Percentiles rank a stretch among this genome's conserved stretches.
phyloP scores from a whole-genome alignment of 1,140 invertebrate species.

The Agrilus planipennis region DNA sequence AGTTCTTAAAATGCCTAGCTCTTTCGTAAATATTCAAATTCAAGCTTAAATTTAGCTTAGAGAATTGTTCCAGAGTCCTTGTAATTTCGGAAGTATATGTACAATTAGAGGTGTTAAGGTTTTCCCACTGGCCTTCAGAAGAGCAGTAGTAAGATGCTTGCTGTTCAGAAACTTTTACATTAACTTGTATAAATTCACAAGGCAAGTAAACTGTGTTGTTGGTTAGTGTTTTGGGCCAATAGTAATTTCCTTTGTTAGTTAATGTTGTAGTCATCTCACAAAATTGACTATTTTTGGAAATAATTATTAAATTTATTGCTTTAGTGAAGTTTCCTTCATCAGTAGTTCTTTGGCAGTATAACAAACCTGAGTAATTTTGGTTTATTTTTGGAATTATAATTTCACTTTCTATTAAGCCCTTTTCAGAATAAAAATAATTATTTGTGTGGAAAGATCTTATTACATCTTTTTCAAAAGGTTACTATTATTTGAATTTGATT shows the following conservation, averaged over 20 bases:
- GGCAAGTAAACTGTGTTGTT: slow-evolving; percentile 55
- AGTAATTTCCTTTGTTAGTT: slow-evolving; percentile 63
- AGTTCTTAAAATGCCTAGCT: slow-evolving; percentile 56
- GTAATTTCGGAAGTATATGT: slow-evolving; percentile 63
- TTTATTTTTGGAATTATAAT: slow-evolving; percentile 49
- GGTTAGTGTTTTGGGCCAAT: slow-evolving; percentile 63
- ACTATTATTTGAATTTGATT: slow-evolving; percentile 39
- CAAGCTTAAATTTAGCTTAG: slow-evolving; percentile 61
- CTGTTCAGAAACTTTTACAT: slow-evolving; percentile 29
- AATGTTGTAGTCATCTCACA: slow-evolving; percentile 51
- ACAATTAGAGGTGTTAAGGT: slow-evolving; percentile 55
- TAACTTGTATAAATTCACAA: slow-evolving; percentile 38
- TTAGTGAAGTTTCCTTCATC: slow-evolving; percentile 51
- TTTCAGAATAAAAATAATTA: slow-evolving; percentile 40
- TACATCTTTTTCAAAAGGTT: slow-evolving; percentile 41
- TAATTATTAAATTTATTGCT: slow-evolving; percentile 58
- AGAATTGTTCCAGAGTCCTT: slow-evolving; percentile 68
- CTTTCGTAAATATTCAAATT: slow-evolving; percentile 56
- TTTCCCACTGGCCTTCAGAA: slow-evolving; percentile 49
- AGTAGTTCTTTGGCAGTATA: slow-evolving; percentile 62
- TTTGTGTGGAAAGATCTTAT: slow-evolving; percentile 46
- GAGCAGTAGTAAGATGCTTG: slow-evolving; percentile 50
- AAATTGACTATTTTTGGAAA: slow-evolving; percentile 63
- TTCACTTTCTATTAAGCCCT: slow-evolving; percentile 47
- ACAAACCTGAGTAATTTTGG: slow-evolving; percentile 62